Base-by-base conservation (phyloP, 2,888 invertebrate genomes). In the Patella depressa region DNA sequence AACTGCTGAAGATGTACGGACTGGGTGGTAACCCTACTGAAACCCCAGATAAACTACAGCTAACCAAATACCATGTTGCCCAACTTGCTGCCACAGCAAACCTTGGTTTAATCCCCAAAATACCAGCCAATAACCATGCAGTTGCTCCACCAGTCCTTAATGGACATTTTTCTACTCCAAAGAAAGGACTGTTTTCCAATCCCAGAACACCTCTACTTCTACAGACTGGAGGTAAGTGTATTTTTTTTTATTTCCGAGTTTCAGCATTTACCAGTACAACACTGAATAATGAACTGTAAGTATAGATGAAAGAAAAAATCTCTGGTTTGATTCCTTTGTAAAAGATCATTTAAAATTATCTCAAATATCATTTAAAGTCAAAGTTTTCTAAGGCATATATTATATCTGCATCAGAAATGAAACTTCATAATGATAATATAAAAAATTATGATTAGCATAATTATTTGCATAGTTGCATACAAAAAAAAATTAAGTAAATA, bases 1-100 rank as follows among this genome's bases (percentile, higher is more conserved):
- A 96, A 89, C 91, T 96, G 74, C 92, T 96, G 77, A 95, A 95
- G 53, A 95, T 96, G 86, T 95, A 95, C 89, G 95, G 95, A 34
- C 92, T 95, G 84, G 95, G 94, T 76, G 95, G 95, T 89, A 88
- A 94, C 94, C 87, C 70, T 0, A 12, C 73, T 7, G 78, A 54
- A 34, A 53, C 65, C 54, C 53, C 53, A 19, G 65, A 65, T 24
- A 65, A 65, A 65, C 19, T 65, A 65, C 19, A 65, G 19, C 14
- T 65, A 65, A 65, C 65, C 14, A 65, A 65, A 24, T 65, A 65
- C 17, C 76, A 71, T 17, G 45, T 74, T 29, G 59, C 24, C 9
- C 59, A 65, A 53, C 14, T 76, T 15, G 57, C 76, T 65, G n/a
- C 73, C n/a, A 54, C 72, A 34, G 15, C 54, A 24, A 54, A 53